Evolutionary conservation across 2,888 invertebrate genomes (phyloP).

Genomic region (Drosophila prostipennis): DNA sequence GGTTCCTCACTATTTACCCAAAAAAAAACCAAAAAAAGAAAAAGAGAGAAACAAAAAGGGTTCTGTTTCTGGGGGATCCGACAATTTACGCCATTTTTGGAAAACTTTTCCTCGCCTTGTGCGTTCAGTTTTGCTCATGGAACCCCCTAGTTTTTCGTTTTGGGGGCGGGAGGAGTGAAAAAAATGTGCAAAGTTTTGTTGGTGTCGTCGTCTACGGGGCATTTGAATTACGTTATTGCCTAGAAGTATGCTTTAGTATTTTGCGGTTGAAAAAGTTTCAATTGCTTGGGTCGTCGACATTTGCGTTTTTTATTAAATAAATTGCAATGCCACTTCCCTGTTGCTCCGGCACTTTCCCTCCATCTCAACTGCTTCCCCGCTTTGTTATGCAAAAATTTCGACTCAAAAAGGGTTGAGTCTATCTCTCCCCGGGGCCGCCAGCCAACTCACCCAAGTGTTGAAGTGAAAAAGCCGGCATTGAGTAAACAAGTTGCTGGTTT

Average conservation of each 20-base stretch:
- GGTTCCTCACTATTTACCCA: conserved; percentile 50
- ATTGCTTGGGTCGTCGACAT: conserved; percentile 72
- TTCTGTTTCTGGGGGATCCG: conserved; percentile 43
- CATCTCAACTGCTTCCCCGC: conserved; percentile 35
- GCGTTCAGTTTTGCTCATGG: conserved; percentile 45
- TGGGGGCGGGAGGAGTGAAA: conserved; percentile 10
- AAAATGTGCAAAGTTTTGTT: conserved; percentile 72
- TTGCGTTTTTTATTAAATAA: conserved; percentile 73
- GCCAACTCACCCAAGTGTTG: conserved; percentile 36
- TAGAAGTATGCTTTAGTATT: conserved; percentile 78
- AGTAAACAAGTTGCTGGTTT: conserved; percentile 52
- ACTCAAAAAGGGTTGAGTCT: conserved; percentile 44
- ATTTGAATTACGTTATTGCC: conserved; percentile 79
- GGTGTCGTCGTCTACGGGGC: conserved; percentile 64
- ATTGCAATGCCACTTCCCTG: conserved; percentile 61
- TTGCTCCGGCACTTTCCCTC: conserved; percentile 8
- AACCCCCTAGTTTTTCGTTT: conserved; percentile 4
- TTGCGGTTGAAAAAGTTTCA: conserved; percentile 78
- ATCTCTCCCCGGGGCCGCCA: conserved; percentile 26
- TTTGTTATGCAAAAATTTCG: conserved; percentile 66
- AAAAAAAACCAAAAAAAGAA: conserved; percentile 11
- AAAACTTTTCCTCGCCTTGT: conserved; percentile 40
- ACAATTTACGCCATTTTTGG: conserved; percentile 74
- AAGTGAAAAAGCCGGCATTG: conserved; percentile 35
- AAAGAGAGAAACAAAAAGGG: conserved; percentile 8